Base-by-base conservation (phyloP, 2,888 invertebrate species). In the Pelosia muscerda region DNA sequence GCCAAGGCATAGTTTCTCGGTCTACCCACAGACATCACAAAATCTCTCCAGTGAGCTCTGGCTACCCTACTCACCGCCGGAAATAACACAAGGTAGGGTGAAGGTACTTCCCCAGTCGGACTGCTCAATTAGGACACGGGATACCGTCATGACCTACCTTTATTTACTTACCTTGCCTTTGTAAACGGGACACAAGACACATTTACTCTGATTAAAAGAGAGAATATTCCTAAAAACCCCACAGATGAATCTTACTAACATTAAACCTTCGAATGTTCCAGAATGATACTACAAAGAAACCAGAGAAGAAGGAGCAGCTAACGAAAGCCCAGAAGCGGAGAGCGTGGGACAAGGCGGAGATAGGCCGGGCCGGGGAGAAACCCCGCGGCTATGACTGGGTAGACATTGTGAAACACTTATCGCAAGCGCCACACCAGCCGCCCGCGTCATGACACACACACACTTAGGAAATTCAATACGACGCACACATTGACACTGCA, bases 311-410 rank as follows among this genome's bases (percentile, higher is more conserved):
- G 79, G 98, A 98, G 83, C 98, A 98, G 68, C 88, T 99, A 79
- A 98, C 98, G 10, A 99, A 99, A 92, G 96, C 98, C 0, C 99
- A 99, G 90, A 99, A 99, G 89, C 95, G 98, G 15, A 96, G 97
- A 70, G 97, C 97, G 85, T 98, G 98, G 97, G 98, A 98, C 87
- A 96, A 96, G 67, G 96, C 98, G 0, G 98, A 98, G 89, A 94
- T 96, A 58, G 94, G 95, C 0, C 95, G 95, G 25, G 97, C 96
- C 38, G 98, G 98, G 0, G 98, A 99, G 86, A 96, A 96, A 76
- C 97, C 98, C 0, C 94, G 99, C 34, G 99, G 99, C 0, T 98
- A 97, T 96, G 97, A 99, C 93, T 99, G 99, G 99, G 97, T 99
- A 13, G 99, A 99, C 87, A 96, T 99, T 73, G 97, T 99, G n/a